These are phyloP conservation scores for Pseudopleuronectes americanus DNA, from an alignment of 2,797 vertebrate genomes.

Conservation along the genomic window DNA sequence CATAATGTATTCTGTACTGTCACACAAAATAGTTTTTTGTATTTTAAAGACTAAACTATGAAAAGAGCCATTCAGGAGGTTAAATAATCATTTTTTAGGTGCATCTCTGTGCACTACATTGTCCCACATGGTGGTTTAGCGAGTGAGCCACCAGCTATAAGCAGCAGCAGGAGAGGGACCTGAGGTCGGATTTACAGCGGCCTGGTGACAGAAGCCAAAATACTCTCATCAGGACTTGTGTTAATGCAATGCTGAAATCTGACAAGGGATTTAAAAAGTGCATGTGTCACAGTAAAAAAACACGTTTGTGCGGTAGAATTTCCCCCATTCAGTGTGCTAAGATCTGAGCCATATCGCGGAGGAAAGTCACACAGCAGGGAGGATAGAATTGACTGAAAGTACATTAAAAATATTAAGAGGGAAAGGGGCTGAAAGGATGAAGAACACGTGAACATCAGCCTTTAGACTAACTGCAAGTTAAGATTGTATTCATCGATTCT, in stretches of 20 bases:
- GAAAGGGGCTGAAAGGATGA: slow-evolving; percentile 5
- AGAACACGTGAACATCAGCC: background rate
- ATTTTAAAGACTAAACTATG: background rate
- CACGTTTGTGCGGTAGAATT: background rate
- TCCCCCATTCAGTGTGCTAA: slow-evolving; percentile 8
- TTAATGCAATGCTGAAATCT: slow-evolving; percentile 44
- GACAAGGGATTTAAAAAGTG: slow-evolving; percentile 47
- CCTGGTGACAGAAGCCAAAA: slow-evolving; percentile 39
- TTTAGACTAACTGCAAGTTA: background rate
- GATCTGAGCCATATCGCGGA: slow-evolving; percentile 3
- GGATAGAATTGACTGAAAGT: slow-evolving; percentile 7
- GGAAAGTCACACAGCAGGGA: background rate
- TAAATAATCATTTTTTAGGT: background rate
- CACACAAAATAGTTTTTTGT: background rate
- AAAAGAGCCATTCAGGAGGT: background rate
- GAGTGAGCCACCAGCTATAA: slow-evolving; percentile 3
- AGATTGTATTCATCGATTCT: background rate
- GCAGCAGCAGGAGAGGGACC: slow-evolving; percentile 17
- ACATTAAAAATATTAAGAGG: slow-evolving; percentile 2
- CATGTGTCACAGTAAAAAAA: slow-evolving; percentile 28
- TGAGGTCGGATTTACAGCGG: slow-evolving; percentile 33
- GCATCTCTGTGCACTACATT: background rate
- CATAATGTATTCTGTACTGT: too few species aligned
- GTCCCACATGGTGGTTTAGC: slow-evolving; percentile 3
- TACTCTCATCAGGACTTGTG: slow-evolving; percentile 29